Percentiles rank a stretch among this genome's conserved stretches.
Conservation (phyloP, 2,888 invertebrate genomes). For the Coronaproctus castanopsis region DNA sequence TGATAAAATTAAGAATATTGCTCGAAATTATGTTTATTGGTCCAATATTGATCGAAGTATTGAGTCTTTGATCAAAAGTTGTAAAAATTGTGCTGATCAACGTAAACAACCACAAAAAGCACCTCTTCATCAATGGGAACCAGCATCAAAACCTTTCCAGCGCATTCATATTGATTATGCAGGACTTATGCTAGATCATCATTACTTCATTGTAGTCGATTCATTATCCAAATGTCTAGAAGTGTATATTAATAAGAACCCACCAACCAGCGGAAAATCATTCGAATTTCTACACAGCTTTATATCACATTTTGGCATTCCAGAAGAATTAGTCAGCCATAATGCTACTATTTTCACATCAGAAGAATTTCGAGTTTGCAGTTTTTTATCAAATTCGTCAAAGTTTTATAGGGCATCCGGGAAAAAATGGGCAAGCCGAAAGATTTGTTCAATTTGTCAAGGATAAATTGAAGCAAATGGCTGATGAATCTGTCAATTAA, state of each 20-base stretch:
- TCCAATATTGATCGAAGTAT: slow-evolving; percentile 19
- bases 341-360: slow-evolving; percentile 5
- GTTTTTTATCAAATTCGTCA: slow-evolving; percentile 15
- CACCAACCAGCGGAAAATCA: not conserved
- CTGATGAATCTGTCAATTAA: slow-evolving; percentile 8
- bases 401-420: slow-evolving; percentile 11
- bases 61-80: slow-evolving; percentile 18
- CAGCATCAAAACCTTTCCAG: slow-evolving; percentile 16
- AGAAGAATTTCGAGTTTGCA: not conserved
- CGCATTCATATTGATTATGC: slow-evolving; percentile 13
- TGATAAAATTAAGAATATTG: slow-evolving; percentile 20
- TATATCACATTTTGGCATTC: slow-evolving; percentile 3
- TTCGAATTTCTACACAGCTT: slow-evolving; percentile 2
- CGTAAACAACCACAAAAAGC: slow-evolving; percentile 7
- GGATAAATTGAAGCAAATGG: slow-evolving; percentile 7
- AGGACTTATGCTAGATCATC: not conserved
- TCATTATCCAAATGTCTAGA: slow-evolving; percentile 1
- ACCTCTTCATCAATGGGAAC: slow-evolving; percentile 8
- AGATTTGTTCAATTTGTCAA: slow-evolving; percentile 16
- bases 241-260: not conserved
- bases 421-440: slow-evolving; percentile 17
- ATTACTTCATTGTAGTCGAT: slow-evolving; percentile 1
- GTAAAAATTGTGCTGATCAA: slow-evolving; percentile 25
- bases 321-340: slow-evolving; percentile 2
- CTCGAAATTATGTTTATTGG: slow-evolving; percentile 21